These are phyloP conservation scores for Lepilemur ruficaudatus DNA, from an alignment of 2,797 vertebrate species.

Conservation along the genomic window DNA sequence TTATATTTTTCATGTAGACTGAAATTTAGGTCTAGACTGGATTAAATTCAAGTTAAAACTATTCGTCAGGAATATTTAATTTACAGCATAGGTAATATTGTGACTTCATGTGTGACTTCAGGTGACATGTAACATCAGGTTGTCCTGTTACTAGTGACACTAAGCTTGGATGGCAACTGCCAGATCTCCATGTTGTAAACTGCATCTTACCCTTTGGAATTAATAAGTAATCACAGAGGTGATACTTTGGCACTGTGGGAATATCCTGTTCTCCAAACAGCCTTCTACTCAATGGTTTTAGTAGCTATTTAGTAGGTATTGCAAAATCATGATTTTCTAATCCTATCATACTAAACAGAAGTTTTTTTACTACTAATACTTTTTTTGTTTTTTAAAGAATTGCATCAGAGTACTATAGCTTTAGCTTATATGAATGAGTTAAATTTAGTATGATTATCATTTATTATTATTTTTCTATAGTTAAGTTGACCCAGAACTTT, in stretches of 20 bases:
- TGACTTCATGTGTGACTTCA: neutral
- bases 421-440: neutral
- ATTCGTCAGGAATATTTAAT: neutral
- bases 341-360: neutral
- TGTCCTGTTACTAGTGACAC: neutral
- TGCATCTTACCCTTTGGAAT: neutral
- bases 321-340: neutral
- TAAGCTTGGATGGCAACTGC: neutral
- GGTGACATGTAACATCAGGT: neutral
- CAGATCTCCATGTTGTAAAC: neutral
- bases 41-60: neutral
- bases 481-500: neutral
- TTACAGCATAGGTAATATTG: neutral
- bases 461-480: neutral
- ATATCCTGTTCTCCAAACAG: neutral
- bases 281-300: neutral
- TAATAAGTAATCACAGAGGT: neutral
- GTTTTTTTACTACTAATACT: neutral
- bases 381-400: neutral
- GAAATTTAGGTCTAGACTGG: neutral
- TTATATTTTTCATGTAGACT: neutral
- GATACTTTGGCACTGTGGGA: neutral
- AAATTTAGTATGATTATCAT: neutral
- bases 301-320: neutral
- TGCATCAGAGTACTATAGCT: neutral